Percentiles rank a stretch among this genome's conserved stretches.
Evolutionary conservation across 2,797 vertebrate species (phyloP).

Genomic region (Sebastiscus tertius): DNA sequence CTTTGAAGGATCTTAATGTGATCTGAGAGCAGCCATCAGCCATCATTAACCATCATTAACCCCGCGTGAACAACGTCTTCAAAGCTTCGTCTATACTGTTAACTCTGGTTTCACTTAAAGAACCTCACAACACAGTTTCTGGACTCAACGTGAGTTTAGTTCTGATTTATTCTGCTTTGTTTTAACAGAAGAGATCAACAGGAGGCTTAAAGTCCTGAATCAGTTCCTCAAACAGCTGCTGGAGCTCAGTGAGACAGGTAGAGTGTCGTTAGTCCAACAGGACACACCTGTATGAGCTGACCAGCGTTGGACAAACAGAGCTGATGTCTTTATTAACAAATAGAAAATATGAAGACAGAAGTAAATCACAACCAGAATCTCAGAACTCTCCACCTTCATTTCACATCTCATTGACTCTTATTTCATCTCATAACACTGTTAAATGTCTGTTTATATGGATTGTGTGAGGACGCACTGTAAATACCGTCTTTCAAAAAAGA

Average conservation of each 20-base stretch:
- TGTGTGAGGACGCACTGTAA: no score
- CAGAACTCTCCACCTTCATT: neutral
- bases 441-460: no score
- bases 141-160: neutral
- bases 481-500: no score
- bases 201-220: no score
- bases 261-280: neutral
- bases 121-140: neutral
- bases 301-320: no score
- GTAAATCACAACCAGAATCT: neutral
- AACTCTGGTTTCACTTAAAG: neutral
- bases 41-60: constrained; percentile 1
- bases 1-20: constrained; percentile 28
- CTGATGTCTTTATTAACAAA: neutral
- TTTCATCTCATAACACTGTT: no score
- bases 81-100: neutral
- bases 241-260: neutral
- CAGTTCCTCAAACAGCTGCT: no score
- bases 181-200: neutral
- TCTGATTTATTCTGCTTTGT: neutral
- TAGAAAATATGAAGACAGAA: neutral
- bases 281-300: neutral
- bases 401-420: no score
- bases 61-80: neutral
- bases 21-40: neutral